Evolutionary conservation across 2,797 vertebrate species (phyloP).

Genomic region (Falco cherrug): DNA sequence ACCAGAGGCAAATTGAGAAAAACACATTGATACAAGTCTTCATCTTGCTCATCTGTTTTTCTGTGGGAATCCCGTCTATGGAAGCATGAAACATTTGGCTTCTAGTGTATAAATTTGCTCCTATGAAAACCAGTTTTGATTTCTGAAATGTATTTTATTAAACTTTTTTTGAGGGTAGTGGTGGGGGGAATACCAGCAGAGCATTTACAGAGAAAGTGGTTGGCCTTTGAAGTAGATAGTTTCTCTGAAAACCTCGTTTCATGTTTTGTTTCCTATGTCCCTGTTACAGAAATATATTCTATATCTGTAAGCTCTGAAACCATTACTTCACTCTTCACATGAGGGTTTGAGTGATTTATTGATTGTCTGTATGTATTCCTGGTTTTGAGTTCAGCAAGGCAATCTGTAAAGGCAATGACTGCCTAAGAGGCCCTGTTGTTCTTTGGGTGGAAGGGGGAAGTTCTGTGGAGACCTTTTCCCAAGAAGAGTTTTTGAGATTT

Average conservation of each 20-base stretch:
- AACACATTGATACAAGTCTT: neutral
- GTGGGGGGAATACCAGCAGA: neutral
- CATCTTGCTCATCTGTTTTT: neutral
- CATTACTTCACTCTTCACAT: neutral
- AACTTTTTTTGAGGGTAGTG: neutral
- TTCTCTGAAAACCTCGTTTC: neutral
- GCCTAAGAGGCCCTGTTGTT: neutral
- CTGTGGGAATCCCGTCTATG: neutral
- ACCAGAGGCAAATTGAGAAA: neutral
- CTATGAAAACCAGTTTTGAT: neutral
- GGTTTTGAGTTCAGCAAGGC: neutral
- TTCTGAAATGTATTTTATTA: neutral
- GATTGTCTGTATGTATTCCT: neutral
- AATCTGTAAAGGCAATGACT: neutral
- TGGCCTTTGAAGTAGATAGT: neutral
- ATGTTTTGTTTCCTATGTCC: neutral
- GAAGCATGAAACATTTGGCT: neutral
- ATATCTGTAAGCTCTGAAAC: neutral
- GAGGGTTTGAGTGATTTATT: neutral
- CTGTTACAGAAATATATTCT: neutral
- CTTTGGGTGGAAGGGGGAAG: neutral
- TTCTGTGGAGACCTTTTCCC: slow-evolving; percentile 3
- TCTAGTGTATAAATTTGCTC: neutral
- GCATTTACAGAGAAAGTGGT: neutral
- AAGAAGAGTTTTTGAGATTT: slow-evolving; percentile 48